Conservation (phyloP, 2,113 vertebrate species). For the Chloroceryle aenea region DNA sequence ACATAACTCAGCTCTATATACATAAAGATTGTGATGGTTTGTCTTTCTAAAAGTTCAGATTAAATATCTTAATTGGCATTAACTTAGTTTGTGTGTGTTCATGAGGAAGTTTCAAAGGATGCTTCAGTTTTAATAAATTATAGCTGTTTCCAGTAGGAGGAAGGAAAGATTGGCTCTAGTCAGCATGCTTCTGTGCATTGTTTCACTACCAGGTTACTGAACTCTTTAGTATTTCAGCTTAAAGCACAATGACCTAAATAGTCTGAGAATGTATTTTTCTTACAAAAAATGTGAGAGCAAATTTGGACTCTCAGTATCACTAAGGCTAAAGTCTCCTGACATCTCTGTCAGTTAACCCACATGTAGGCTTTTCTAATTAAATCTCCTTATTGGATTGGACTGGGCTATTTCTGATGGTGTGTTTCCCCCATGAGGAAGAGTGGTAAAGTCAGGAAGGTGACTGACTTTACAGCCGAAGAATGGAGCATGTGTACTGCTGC, state of each 20-base stretch:
- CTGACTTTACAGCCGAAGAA: not conserved
- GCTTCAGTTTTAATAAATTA: not conserved
- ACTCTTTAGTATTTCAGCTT: constrained; percentile 32
- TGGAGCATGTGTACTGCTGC: not conserved
- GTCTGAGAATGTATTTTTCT: constrained; percentile 65
- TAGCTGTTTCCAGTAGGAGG: not conserved
- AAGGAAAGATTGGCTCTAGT: not conserved
- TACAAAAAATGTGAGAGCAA: not conserved
- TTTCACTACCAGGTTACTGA: not conserved
- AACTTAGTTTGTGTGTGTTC: not conserved
- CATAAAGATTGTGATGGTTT: not conserved
- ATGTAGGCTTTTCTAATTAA: not conserved
- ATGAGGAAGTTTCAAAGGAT: not conserved
- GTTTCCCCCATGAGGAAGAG: not conserved
- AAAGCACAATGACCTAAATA: constrained; percentile 43
- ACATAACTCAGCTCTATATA: not conserved
- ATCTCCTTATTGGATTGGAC: not conserved
- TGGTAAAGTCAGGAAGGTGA: not conserved
- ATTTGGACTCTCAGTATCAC: not conserved
- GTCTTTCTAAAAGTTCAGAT: not conserved
- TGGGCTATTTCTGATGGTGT: not conserved
- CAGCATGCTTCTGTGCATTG: not conserved
- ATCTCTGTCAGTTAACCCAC: not conserved
- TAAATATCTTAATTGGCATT: not conserved
- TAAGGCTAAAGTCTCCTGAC: constrained; percentile 2